Evolutionary conservation across 2,888 invertebrate species (phyloP).

Genomic region (Drosophila mayaguana): DNA sequence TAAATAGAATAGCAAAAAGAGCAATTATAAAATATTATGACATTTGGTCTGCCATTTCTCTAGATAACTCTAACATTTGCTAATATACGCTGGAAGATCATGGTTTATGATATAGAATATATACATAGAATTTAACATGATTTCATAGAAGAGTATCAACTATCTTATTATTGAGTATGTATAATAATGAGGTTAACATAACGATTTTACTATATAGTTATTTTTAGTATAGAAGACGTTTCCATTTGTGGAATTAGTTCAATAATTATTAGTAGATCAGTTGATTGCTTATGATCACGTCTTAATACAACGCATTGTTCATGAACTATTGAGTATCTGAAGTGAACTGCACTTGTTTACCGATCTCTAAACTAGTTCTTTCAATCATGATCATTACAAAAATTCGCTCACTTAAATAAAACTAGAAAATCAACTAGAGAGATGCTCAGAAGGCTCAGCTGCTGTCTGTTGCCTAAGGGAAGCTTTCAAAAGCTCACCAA

Average conservation of each 20-base stretch:
- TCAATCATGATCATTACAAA: neutral
- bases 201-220: too few relatives aligned
- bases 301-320: neutral
- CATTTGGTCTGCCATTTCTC: too few relatives aligned
- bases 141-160: neutral
- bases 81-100: neutral
- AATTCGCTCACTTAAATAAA: neutral
- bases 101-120: neutral
- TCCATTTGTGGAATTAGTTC: neutral
- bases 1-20: neutral
- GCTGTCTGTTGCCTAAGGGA: neutral
- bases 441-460: neutral
- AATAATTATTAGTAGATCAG: neutral
- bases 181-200: too few relatives aligned
- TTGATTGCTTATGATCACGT: neutral
- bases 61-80: neutral
- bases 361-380: neutral
- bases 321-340: neutral
- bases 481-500: conserved; percentile 37
- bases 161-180: too few relatives aligned
- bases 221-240: too few relatives aligned
- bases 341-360: neutral
- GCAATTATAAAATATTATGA: neutral
- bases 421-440: neutral
- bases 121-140: neutral